These are phyloP conservation scores for Macrochelys suwanniensis DNA, from an alignment of 2,797 vertebrate genomes.

Conservation along the genomic window DNA sequence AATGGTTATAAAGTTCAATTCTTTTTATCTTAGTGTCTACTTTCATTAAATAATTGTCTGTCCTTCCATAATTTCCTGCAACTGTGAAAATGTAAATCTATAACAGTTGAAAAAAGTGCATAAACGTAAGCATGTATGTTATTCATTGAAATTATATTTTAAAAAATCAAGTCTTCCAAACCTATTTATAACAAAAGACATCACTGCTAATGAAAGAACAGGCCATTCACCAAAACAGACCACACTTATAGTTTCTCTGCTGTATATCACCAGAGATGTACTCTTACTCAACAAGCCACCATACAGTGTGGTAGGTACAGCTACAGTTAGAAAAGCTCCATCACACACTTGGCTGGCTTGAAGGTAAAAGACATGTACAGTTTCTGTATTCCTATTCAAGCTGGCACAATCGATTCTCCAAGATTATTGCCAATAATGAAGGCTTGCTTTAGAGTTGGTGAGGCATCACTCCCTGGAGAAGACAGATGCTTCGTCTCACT, in stretches of 20 bases:
- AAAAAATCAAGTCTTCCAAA: fast-evolving
- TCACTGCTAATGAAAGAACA: neutral
- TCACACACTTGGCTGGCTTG: neutral
- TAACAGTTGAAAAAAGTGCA: no score
- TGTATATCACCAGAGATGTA: neutral
- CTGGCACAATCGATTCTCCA: neutral
- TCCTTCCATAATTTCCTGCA: no score
- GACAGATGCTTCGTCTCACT: neutral
- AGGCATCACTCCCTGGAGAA: neutral
- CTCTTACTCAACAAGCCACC: neutral
- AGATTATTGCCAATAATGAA: neutral
- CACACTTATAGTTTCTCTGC: neutral
- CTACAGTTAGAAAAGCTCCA: neutral
- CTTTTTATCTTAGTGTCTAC: neutral
- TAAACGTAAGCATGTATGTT: neutral
- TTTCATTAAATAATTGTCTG: neutral
- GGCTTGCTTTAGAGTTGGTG: neutral
- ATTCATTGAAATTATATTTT: neutral
- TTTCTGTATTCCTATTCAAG: neutral
- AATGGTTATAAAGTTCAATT: neutral
- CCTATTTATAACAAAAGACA: neutral
- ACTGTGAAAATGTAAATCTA: no score
- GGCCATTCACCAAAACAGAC: neutral
- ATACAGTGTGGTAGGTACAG: neutral
- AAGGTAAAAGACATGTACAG: neutral